These are phyloP conservation scores for Andrena haemorrhoa DNA, from an alignment of 2,888 invertebrate species.

Conservation along the genomic window DNA sequence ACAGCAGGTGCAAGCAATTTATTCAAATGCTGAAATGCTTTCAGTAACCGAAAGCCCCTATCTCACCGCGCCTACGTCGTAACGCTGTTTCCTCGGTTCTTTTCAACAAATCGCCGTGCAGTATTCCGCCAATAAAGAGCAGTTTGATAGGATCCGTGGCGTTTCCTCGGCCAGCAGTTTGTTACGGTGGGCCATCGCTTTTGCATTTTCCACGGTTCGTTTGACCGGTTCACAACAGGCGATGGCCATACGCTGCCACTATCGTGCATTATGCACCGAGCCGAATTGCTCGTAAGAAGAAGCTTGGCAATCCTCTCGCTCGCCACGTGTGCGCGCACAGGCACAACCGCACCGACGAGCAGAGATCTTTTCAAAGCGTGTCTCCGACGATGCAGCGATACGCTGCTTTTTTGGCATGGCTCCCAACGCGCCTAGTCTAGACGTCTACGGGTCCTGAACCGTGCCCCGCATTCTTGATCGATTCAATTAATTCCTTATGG, in stretches of 20 bases:
- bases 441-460: slow-evolving; percentile 48
- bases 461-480: slow-evolving; percentile 56
- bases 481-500: slow-evolving; percentile 55
- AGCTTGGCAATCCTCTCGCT: slow-evolving; percentile 66
- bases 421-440: slow-evolving; percentile 58
- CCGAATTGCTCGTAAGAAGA: slow-evolving; percentile 61
- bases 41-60: not conserved
- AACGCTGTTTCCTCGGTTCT: slow-evolving; percentile 3
- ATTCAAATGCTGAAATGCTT: not conserved
- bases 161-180: slow-evolving; percentile 49
- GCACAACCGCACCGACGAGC: slow-evolving; percentile 46
- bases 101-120: slow-evolving; percentile 31
- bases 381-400: slow-evolving; percentile 43
- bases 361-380: slow-evolving; percentile 57
- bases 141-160: slow-evolving; percentile 38
- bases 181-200: slow-evolving; percentile 52
- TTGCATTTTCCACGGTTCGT: slow-evolving; percentile 65
- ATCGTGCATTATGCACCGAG: slow-evolving; percentile 59
- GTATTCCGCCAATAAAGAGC: slow-evolving; percentile 48
- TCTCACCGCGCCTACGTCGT: not conserved
- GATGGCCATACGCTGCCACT: slow-evolving; percentile 45
- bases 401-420: slow-evolving; percentile 61
- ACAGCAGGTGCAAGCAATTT: no score
- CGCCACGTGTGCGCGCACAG: slow-evolving; percentile 36
- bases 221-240: slow-evolving; percentile 62